phyloP scores from a whole-genome alignment of 1,140 invertebrate species.

The Medauroidea extradentata region DNA sequence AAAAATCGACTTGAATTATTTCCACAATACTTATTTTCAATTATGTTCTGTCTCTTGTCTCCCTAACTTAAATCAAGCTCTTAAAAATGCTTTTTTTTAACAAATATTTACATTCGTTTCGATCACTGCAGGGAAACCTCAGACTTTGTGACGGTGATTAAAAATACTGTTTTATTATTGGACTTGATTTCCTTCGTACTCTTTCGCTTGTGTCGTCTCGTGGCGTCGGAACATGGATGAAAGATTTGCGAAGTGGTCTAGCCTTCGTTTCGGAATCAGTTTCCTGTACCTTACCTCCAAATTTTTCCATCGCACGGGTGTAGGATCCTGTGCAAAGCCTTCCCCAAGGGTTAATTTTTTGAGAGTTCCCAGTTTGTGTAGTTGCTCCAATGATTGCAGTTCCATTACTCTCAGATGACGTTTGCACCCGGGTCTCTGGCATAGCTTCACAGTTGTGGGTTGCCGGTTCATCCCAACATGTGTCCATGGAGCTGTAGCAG shows the following conservation, averaged over 20 bases:
- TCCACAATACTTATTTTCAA: too few species aligned
- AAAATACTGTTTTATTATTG: constrained; percentile 34
- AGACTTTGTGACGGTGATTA: neutral
- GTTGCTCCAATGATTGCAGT: constrained; percentile 23
- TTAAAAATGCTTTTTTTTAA: too few species aligned
- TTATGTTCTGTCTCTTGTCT: too few species aligned
- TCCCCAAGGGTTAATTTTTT: constrained; percentile 31
- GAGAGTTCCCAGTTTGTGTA: neutral
- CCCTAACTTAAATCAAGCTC: too few species aligned
- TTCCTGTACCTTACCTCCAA: constrained; percentile 33
- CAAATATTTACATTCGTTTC: too few species aligned
- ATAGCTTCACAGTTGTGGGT: neutral
- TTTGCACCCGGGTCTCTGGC: neutral
- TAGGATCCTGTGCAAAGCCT: constrained; percentile 49
- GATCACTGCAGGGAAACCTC: neutral
- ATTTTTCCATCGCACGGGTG: constrained; percentile 48
- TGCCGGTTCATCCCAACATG: constrained; percentile 19
- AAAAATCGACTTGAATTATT: too few species aligned
- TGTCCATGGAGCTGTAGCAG: constrained; percentile 11
- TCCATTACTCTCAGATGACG: constrained; percentile 15
- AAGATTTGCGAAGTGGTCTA: constrained; percentile 13
- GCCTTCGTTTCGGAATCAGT: constrained; percentile 7
- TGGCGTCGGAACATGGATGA: constrained; percentile 18
- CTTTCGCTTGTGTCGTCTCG: constrained; percentile 28
- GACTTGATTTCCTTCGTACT: constrained; percentile 40